These are phyloP conservation scores for Pseudochirops cupreus DNA, from an alignment of 2,797 vertebrate genomes.

Conservation along the genomic window DNA sequence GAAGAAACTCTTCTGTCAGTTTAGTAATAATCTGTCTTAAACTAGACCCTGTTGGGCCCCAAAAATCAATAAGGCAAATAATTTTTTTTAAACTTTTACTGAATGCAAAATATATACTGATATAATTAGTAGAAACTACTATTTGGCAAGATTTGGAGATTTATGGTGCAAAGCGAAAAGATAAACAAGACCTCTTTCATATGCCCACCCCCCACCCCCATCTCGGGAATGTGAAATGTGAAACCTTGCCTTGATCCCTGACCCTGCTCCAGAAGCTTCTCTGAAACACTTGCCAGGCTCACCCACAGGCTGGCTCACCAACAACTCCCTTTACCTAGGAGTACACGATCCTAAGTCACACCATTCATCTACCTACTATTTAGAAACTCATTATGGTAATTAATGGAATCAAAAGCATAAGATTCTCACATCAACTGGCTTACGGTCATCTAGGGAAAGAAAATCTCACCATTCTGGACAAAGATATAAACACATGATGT, in stretches of 20 bases:
- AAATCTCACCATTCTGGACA: background rate
- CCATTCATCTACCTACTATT: background rate
- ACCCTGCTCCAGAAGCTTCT: background rate
- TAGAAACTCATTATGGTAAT: background rate
- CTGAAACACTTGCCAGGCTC: background rate
- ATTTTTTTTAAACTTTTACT: background rate
- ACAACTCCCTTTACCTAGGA: background rate
- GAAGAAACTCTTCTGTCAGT: background rate
- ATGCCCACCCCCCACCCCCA: background rate
- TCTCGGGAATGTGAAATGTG: background rate
- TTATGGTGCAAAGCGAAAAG: background rate
- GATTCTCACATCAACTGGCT: background rate
- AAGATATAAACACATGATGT: background rate
- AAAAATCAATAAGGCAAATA: background rate
- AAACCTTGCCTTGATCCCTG: background rate
- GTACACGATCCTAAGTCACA: background rate
- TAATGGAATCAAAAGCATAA: background rate
- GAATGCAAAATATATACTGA: background rate
- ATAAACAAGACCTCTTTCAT: background rate
- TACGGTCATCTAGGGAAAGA: background rate
- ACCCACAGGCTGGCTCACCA: background rate
- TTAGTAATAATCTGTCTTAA: background rate
- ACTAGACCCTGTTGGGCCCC: background rate
- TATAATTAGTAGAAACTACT: background rate
- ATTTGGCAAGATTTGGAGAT: background rate